These are phyloP conservation scores for Gari tellinella DNA, from an alignment of 2,888 invertebrate species.

Conservation along the genomic window DNA sequence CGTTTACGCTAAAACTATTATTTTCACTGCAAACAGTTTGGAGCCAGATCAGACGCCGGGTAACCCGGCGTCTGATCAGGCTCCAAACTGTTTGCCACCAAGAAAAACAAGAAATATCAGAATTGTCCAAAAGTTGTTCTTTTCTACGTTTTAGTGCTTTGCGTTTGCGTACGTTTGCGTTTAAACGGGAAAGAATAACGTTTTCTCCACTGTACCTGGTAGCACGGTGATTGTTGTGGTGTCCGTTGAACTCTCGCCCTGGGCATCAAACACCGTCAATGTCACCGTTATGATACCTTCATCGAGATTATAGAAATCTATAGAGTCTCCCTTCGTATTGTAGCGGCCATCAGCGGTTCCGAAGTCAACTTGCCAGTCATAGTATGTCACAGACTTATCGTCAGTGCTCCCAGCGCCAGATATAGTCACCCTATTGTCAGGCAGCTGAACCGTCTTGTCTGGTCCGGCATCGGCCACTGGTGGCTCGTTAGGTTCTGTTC, in stretches of 20 bases:
- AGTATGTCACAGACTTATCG: conserved; percentile 28
- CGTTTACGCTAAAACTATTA: no score
- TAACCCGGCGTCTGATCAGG: no score
- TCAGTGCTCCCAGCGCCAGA: conserved; percentile 31
- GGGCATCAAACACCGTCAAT: conserved; percentile 35
- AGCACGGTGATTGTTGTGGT: conserved; percentile 27
- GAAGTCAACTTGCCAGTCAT: conserved; percentile 19
- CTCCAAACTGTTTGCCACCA: no score
- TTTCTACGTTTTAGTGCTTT: no score
- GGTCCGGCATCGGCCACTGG: conserved; percentile 43
- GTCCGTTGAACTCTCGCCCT: conserved; percentile 30
- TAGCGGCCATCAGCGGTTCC: not conserved
- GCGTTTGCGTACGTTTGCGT: no score
- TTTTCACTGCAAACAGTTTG: no score
- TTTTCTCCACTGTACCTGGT: conserved; percentile 17
- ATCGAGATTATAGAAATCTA: conserved; percentile 15
- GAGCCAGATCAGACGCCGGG: no score
- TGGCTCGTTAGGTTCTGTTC: conserved; percentile 34
- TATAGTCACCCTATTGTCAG: conserved; percentile 25
- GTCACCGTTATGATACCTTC: conserved; percentile 40
- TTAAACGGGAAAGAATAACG: no score
- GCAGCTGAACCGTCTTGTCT: conserved; percentile 35
- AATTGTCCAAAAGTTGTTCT: no score
- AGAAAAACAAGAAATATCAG: no score
- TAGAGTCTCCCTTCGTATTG: not conserved